Base-by-base conservation (phyloP, 2,888 invertebrate species). In the Callyntrura guangdongensis region DNA sequence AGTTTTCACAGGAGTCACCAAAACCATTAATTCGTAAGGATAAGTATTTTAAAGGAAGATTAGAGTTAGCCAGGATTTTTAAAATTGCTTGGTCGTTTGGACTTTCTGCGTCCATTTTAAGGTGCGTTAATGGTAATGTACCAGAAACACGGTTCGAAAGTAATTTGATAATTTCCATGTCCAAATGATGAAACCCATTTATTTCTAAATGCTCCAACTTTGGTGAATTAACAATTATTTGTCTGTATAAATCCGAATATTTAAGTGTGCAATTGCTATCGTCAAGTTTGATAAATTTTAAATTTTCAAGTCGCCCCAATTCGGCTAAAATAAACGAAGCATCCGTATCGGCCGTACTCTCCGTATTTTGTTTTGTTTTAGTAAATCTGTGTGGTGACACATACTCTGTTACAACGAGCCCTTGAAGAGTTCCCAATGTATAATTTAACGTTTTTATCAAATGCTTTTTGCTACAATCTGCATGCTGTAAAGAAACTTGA, bases 271-370 rank as follows among this genome's bases (percentile, higher is more conserved):
- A 17, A 6, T 84, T 79, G 22, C 67, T 67, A 36, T 89, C 89
- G n/a, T 89, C 89, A 9, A 89, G 67, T 64, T 84, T 89, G 0
- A 89, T 79, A 89, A 74, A 89, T 64, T 77, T 77, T 5, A 89
- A 47, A 17, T 61, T 74, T 49, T 79, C 69, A n/a, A 89, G 27
- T 11, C 20, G 20, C 14, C 17, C 14, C 22, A 72, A 53, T 27
- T 81, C 45, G 11, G 36, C 36, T 6, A 36, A 36, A n/a, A n/a
- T n/a, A n/a, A n/a, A n/a, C 3, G 36, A 36, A 36, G 36, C 6
- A 36, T 36, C 17, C 9, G 5, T 14, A 12, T 14, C 53, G 1
- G 5, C 1, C 12, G 12, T 14, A 69, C 6, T n/a, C 0, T 77
- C 49, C 9, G 53, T 49, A 49, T 17, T 72, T n/a, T 72, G n/a